Evolutionary conservation across 2,888 invertebrate genomes (phyloP).

Genomic region (Standfussiana lucernea): DNA sequence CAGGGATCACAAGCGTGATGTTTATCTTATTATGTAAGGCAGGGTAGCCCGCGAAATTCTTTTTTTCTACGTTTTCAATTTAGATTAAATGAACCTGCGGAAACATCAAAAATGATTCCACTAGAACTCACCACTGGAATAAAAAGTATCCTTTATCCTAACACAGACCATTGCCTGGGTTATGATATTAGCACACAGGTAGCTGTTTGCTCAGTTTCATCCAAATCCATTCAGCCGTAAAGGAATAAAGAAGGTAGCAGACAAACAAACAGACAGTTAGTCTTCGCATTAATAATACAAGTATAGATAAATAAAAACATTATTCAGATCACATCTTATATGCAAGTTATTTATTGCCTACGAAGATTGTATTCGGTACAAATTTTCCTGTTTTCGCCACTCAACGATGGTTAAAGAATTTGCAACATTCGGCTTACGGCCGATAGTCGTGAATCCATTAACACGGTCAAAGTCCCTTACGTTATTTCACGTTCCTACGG

Average conservation of each 20-base stretch:
- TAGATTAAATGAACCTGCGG: too few species aligned
- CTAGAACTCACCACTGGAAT: not conserved
- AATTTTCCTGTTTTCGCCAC: constrained; percentile 53
- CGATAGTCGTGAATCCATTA: not conserved
- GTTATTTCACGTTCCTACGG: not conserved
- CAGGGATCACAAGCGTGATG: not conserved
- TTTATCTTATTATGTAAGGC: not conserved
- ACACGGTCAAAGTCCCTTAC: not conserved
- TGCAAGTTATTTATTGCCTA: constrained; percentile 52
- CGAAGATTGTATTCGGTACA: constrained; percentile 18
- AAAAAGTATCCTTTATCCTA: not conserved
- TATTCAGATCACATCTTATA: constrained; percentile 32
- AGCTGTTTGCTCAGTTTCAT: not conserved
- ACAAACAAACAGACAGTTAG: not conserved
- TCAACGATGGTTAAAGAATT: not conserved
- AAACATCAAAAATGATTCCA: not conserved
- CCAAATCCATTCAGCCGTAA: not conserved
- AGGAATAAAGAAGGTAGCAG: not conserved
- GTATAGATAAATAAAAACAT: not conserved
- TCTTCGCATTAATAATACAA: not conserved
- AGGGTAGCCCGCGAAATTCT: not conserved
- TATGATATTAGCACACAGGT: too few species aligned
- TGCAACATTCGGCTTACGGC: not conserved
- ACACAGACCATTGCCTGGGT: not conserved
- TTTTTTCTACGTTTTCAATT: too few species aligned